A percentile compares a stretch with the other conserved stretches of the same genome.
Evolutionary conservation across 2,888 invertebrate genomes (phyloP).

Genomic region (Agrotis puta): DNA sequence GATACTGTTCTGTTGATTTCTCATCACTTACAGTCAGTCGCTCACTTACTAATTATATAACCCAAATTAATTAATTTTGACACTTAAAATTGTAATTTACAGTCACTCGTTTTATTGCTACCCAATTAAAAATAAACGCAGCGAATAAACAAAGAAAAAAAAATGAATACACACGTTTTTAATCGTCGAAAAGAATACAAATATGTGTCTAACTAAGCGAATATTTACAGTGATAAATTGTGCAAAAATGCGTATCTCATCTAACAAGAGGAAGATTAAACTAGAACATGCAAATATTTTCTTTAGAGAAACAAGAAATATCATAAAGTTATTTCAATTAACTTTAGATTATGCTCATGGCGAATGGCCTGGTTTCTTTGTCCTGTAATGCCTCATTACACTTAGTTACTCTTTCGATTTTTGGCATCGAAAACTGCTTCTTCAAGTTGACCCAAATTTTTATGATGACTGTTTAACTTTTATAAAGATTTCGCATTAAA

Average conservation of each 20-base stretch:
- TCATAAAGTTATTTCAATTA: slow-evolving; percentile 22
- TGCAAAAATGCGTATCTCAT: slow-evolving; percentile 2
- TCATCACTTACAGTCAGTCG: too few species aligned
- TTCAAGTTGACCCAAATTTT: background rate
- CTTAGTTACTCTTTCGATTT: slow-evolving; percentile 15
- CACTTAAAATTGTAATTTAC: too few species aligned
- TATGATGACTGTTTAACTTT: background rate
- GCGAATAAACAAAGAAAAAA: slow-evolving; percentile 3
- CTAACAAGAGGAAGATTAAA: slow-evolving; percentile 8
- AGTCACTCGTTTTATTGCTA: too few species aligned
- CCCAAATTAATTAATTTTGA: too few species aligned
- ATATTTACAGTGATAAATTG: slow-evolving; percentile 21
- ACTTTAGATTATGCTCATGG: slow-evolving; percentile 24
- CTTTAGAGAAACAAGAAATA: background rate
- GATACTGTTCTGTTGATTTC: too few species aligned
- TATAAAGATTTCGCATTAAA: too few species aligned
- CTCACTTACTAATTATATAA: too few species aligned
- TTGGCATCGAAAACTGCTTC: slow-evolving; percentile 20
- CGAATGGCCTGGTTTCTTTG: slow-evolving; percentile 25
- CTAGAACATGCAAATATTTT: slow-evolving; percentile 33
- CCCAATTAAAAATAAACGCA: background rate
- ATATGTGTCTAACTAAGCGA: slow-evolving; percentile 12
- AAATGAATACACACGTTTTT: background rate
- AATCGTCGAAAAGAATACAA: slow-evolving; percentile 12
- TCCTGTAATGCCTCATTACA: slow-evolving; percentile 26